Conservation (phyloP, 2,888 invertebrate species). For the Phanerotoma sp. region DNA sequence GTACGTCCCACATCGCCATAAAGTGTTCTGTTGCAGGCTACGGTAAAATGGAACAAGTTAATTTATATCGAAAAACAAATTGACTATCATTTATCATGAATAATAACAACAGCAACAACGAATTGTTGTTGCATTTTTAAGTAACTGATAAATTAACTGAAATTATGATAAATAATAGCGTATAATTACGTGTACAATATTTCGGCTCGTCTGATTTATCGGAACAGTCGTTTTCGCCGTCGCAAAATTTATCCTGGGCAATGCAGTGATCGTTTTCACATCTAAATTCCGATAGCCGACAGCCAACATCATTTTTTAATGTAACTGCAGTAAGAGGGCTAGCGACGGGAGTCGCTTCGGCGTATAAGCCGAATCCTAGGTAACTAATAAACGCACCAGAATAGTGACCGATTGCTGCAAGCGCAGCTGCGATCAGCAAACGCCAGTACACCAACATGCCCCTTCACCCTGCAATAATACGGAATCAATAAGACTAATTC, state of each 20-base stretch:
- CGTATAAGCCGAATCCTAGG: constrained; percentile 36
- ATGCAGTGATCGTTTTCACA: constrained; percentile 64
- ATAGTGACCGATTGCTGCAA: constrained; percentile 46
- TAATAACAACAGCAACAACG: no score
- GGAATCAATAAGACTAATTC: neutral
- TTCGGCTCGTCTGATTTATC: constrained; percentile 78
- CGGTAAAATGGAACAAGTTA: constrained; percentile 6
- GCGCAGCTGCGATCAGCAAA: constrained; percentile 56
- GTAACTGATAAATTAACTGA: neutral
- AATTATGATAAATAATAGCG: no score
- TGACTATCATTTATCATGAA: no score
- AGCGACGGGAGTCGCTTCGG: constrained; percentile 35
- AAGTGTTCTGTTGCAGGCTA: constrained; percentile 83
- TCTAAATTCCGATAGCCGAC: constrained; percentile 60
- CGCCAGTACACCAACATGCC: constrained; percentile 56
- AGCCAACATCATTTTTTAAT: constrained; percentile 32
- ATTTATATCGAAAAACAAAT: no score
- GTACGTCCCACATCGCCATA: constrained; percentile 80
- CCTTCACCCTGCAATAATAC: constrained; percentile 45
- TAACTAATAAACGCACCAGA: constrained; percentile 46
- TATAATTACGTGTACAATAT: constrained; percentile 76
- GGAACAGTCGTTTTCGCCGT: constrained; percentile 75
- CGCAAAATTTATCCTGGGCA: constrained; percentile 74
- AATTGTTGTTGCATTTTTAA: no score
- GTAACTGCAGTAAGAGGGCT: constrained; percentile 29